Percentiles rank a stretch among this genome's conserved stretches.
Conservation (phyloP, 2,888 invertebrate species). For the Catocala nupta region DNA sequence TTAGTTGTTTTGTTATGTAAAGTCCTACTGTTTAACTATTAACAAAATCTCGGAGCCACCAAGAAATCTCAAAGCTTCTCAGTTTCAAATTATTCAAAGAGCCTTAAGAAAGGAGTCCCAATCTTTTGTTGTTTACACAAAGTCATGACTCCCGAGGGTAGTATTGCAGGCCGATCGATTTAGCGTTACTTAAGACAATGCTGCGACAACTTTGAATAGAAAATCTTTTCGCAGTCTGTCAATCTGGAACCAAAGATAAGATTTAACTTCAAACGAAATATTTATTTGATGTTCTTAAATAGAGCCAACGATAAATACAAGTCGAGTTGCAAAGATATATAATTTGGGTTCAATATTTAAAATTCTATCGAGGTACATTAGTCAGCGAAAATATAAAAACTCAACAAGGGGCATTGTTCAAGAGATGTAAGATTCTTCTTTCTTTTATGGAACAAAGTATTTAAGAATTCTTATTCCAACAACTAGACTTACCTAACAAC, state of each 20-base stretch:
- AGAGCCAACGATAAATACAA: not conserved
- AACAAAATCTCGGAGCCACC: not conserved
- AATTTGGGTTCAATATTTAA: not conserved
- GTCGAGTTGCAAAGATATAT: constrained; percentile 17
- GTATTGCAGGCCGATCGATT: constrained; percentile 28
- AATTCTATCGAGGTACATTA: not conserved
- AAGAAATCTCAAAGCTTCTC: constrained; percentile 1
- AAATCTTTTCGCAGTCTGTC: constrained; percentile 28
- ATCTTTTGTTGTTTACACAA: constrained; percentile 26
- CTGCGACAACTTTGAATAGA: constrained; percentile 20
- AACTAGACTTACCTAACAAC: too few relatives aligned
- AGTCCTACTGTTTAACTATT: not conserved
- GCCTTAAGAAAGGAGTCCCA: constrained; percentile 13
- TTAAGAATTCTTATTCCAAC: too few relatives aligned
- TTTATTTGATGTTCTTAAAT: constrained; percentile 22
- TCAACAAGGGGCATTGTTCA: too few relatives aligned
- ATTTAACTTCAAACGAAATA: constrained; percentile 30
- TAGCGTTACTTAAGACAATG: constrained; percentile 34
- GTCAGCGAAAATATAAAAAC: too few relatives aligned
- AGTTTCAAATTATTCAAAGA: constrained; percentile 38
- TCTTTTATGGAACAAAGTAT: too few relatives aligned
- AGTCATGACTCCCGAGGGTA: constrained; percentile 21
- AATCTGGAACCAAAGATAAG: constrained; percentile 15
- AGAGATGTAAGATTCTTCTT: too few relatives aligned
- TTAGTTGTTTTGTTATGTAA: too few relatives aligned